phyloP scores from a whole-genome alignment of 2,888 invertebrate genomes.

The Cantharis rufa region DNA sequence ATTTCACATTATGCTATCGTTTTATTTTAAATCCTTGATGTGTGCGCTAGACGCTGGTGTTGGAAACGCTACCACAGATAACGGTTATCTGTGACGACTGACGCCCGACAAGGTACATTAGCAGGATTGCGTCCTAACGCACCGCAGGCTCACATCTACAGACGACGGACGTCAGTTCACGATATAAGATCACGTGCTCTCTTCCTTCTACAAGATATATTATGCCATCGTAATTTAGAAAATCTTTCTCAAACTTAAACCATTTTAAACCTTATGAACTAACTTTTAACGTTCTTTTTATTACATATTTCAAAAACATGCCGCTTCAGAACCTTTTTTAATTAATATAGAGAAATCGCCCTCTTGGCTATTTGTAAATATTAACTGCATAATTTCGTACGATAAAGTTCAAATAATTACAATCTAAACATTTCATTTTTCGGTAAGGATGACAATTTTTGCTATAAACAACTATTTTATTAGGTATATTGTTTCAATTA shows the following conservation, averaged over 20 bases:
- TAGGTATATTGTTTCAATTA: too few species aligned
- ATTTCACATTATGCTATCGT: neutral
- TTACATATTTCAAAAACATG: constrained; percentile 6
- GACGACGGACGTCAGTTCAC: constrained; percentile 16
- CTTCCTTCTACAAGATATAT: constrained; percentile 11
- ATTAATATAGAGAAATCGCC: neutral
- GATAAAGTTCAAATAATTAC: neutral
- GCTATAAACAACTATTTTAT: too few species aligned
- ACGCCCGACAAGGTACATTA: constrained; percentile 45
- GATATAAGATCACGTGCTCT: constrained; percentile 19
- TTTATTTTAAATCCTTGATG: constrained; percentile 22
- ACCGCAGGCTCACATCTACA: constrained; percentile 16
- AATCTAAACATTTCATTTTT: neutral
- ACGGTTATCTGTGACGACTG: constrained; percentile 45
- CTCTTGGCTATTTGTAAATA: neutral
- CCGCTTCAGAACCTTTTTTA: neutral
- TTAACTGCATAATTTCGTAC: neutral
- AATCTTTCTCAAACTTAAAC: constrained; percentile 24
- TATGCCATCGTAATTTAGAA: constrained; percentile 23
- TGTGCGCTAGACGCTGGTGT: constrained; percentile 31
- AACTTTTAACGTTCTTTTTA: constrained; percentile 24
- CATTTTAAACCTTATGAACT: constrained; percentile 19
- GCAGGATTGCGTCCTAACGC: constrained; percentile 41
- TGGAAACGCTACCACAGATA: constrained; percentile 41
- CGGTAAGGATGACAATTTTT: too few species aligned